Base-by-base conservation (phyloP, 53 echinoderm and acorn worm species). In the Mesocentrotus franciscanus region DNA sequence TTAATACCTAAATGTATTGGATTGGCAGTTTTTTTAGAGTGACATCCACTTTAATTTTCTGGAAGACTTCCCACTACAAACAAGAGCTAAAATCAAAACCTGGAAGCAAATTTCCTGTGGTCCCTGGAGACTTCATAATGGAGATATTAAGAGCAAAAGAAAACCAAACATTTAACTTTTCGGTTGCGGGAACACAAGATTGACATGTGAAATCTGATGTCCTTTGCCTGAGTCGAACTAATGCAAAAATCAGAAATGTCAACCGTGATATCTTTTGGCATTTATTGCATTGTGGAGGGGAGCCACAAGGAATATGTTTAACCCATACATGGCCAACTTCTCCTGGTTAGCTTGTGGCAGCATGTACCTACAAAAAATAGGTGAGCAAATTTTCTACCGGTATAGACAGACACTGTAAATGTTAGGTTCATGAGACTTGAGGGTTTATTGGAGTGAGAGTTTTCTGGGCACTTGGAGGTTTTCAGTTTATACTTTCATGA, bases 231-330 rank as follows among this genome's bases (percentile, higher is more conserved):
- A 85, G 57, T 85, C 27, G 13, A 56, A 55, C 87, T 58, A 87
- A 87, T 56, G 87, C n/a, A 87, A 58, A 58, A 87, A 87, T 87
- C 87, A 57, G 87, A 87, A 87, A 87, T 87, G 87, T 87, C 87
- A 87, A 87, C 57, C 87, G 87, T 87, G 58, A 56, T 87, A 87
- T 87, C 87, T 87, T 42, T 87, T 24, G 6, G 58, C 87, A 57
- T 87, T 55, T 87, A 87, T 57, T 87, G 87, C 87, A 7, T 87
- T 58, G 24, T 26, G 58, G 58, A 87, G 17, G 87, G 20, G 58
- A n/a, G n/a, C 87, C 58, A 57, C 0, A 3, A 58, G 57, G 39
- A 10, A 27, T 27, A n/a, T 11, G 58, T 10, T 87, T 87, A 56
- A 87, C 56, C 87, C 33, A 2, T 87, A 87, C 27, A 87, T 20